These are phyloP conservation scores for Ciconia stormi DNA, from an alignment of 2,113 vertebrate genomes.

Conservation along the genomic window DNA sequence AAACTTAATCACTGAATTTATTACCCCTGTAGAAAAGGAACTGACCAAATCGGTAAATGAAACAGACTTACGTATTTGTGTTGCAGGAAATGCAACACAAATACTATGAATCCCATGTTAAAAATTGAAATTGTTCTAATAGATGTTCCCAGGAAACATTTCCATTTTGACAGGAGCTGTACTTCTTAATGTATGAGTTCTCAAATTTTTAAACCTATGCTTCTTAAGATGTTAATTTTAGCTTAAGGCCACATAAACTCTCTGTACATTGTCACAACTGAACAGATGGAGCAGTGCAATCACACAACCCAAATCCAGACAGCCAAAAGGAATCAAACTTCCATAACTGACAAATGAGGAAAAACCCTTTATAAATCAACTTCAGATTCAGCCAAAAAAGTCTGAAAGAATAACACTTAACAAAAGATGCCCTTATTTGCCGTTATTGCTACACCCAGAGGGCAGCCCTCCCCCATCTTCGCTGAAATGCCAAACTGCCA, in stretches of 20 bases:
- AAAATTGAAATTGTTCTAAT: background rate
- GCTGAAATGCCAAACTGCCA: background rate
- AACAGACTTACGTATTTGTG: background rate
- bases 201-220: background rate
- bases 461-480: background rate
- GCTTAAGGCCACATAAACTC: background rate
- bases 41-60: background rate
- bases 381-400: background rate
- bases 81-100: background rate
- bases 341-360: background rate
- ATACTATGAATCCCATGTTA: background rate
- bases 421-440: conserved; percentile 4
- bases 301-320: background rate
- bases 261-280: background rate
- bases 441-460: background rate
- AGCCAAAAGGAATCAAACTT: conserved; percentile 1
- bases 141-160: background rate
- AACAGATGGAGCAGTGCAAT: conserved; percentile 36
- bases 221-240: conserved; percentile 9
- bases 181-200: background rate
- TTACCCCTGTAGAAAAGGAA: background rate
- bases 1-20: background rate
- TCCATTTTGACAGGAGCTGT: background rate
- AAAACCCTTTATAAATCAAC: background rate
- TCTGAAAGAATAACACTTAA: background rate